Percentiles rank a stretch among this genome's conserved stretches.
These are phyloP conservation scores for Apotomis betuletana DNA, from an alignment of 2,888 invertebrate genomes.

Conservation along the genomic window DNA sequence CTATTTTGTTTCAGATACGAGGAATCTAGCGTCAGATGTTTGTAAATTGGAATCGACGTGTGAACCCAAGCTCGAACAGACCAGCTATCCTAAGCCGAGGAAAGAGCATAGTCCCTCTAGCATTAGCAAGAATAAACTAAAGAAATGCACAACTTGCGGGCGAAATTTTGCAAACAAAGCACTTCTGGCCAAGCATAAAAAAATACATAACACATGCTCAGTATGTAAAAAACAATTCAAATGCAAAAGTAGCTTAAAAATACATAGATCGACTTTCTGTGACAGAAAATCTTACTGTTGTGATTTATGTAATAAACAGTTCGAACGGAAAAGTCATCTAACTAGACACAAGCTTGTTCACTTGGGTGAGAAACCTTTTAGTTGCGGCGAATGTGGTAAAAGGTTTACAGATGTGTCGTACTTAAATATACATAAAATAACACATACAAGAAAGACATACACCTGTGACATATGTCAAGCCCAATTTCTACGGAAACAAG, in stretches of 20 bases:
- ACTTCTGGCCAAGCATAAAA: background rate
- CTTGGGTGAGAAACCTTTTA: background rate
- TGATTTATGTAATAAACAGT: constrained; percentile 8
- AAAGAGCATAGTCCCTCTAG: too few species aligned
- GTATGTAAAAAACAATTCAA: constrained; percentile 14
- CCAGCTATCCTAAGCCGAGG: background rate
- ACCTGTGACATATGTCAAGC: constrained; percentile 22
- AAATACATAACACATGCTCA: constrained; percentile 7
- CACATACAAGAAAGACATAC: constrained; percentile 8
- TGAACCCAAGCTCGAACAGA: background rate
- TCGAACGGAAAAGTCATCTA: background rate
- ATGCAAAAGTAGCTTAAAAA: constrained; percentile 11
- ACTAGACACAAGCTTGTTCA: constrained; percentile 15
- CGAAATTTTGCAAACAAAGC: constrained; percentile 1
- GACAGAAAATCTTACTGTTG: constrained; percentile 4
- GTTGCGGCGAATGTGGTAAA: constrained; percentile 11
- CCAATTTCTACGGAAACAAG: constrained; percentile 6
- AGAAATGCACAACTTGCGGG: constrained; percentile 5
- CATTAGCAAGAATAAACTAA: background rate
- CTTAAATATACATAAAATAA: constrained; percentile 9
- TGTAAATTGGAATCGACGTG: background rate
- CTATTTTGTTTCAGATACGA: too few species aligned
- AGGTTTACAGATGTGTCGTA: background rate
- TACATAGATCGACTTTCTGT: background rate
- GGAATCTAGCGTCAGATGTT: background rate